Conservation (phyloP, 2,888 invertebrate genomes). For the Eudasyphora cyanicolor region DNA sequence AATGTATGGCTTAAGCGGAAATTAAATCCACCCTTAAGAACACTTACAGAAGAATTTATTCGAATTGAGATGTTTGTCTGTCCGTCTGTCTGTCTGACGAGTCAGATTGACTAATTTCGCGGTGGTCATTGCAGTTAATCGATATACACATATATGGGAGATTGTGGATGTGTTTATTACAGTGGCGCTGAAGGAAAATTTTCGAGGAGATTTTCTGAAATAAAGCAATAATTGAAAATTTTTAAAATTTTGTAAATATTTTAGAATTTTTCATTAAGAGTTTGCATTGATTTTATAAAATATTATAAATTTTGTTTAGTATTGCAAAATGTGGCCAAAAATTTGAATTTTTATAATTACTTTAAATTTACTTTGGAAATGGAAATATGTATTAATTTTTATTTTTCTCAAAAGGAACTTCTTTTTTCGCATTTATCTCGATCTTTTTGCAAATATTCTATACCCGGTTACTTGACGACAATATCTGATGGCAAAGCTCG, state of each 20-base stretch:
- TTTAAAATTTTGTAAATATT: no score
- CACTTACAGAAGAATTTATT: slow-evolving; percentile 40
- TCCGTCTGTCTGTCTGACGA: no score
- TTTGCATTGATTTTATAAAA: no score
- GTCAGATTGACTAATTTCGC: neutral
- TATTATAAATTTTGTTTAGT: no score
- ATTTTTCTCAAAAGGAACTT: neutral
- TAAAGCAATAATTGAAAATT: no score
- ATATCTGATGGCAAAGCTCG: slow-evolving; percentile 54
- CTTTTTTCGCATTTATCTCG: no score
- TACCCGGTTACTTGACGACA: slow-evolving; percentile 42
- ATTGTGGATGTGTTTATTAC: slow-evolving; percentile 25
- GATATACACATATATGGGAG: neutral
- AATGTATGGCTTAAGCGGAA: neutral
- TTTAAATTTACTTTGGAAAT: no score
- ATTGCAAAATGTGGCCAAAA: no score
- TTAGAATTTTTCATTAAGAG: no score
- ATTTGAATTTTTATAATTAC: no score
- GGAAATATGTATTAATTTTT: no score
- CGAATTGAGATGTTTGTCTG: slow-evolving; percentile 36
- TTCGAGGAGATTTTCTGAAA: no score
- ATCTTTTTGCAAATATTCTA: slow-evolving; percentile 4
- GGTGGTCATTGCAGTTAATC: neutral
- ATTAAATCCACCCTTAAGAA: slow-evolving; percentile 5
- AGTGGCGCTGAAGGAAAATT: neutral